Evolutionary conservation across 2,797 vertebrate species (phyloP).

Genomic region (Etheostoma perlongum): DNA sequence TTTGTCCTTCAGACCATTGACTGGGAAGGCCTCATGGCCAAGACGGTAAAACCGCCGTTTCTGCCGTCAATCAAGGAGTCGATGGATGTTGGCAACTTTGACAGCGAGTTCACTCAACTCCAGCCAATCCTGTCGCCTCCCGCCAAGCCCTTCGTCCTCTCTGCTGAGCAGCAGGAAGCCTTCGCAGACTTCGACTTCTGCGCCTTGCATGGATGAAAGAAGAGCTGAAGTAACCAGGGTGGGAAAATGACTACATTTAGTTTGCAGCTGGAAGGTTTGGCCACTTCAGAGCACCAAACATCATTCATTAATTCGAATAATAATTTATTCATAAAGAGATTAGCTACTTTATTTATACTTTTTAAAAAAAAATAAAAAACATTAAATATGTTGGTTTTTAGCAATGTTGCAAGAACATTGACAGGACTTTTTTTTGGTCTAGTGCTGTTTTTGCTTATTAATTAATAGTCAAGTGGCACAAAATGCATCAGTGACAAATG

Average conservation of each 20-base stretch:
- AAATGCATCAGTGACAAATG: too few relatives aligned
- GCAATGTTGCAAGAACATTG: neutral
- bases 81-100: conserved; percentile 90
- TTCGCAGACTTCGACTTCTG: conserved; percentile 94
- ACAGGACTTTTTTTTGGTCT: neutral
- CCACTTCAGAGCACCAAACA: neutral
- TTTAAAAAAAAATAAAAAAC: neutral
- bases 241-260: neutral
- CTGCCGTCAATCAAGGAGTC: conserved; percentile 86
- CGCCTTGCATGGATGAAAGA: conserved; percentile 75
- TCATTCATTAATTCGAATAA: too few relatives aligned
- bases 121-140: conserved; percentile 89
- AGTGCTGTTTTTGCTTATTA: too few relatives aligned
- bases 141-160: conserved; percentile 80
- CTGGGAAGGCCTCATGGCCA: conserved; percentile 90
- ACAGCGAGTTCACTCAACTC: conserved; percentile 92
- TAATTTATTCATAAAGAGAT: too few relatives aligned
- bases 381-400: neutral
- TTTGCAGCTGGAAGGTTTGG: neutral
- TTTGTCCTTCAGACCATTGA: conserved; percentile 81
- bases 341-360: neutral
- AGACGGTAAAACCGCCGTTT: conserved; percentile 87
- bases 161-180: conserved; percentile 84
- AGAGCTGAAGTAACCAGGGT: neutral
- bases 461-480: too few relatives aligned